Conservation (phyloP, 2,797 vertebrate species). For the Ceyx erithaca region DNA sequence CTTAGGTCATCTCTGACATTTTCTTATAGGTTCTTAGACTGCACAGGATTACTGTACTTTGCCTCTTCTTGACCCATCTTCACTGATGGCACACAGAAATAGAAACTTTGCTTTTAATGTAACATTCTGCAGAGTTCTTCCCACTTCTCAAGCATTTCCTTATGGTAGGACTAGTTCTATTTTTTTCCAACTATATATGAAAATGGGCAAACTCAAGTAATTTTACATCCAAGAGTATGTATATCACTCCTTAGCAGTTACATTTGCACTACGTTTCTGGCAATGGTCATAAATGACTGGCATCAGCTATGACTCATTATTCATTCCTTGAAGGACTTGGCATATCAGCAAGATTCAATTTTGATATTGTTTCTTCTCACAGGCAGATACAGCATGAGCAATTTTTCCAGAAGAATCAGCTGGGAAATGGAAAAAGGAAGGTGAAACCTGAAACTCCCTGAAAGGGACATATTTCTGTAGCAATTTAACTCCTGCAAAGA, state of each 20-base stretch:
- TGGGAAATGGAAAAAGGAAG: background rate
- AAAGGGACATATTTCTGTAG: background rate
- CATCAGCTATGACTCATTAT: background rate
- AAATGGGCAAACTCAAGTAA: background rate
- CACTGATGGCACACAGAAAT: background rate
- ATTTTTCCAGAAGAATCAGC: background rate
- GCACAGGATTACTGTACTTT: background rate
- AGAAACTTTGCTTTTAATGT: background rate
- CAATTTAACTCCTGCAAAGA: background rate
- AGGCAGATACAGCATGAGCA: background rate
- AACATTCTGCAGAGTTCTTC: background rate
- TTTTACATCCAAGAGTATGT: background rate
- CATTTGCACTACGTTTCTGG: conserved; percentile 22
- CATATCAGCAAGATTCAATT: background rate
- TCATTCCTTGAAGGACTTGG: background rate
- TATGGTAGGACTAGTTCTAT: background rate
- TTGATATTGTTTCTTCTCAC: background rate
- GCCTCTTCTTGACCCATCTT: background rate
- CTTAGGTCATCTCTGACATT: background rate
- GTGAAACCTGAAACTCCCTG: background rate
- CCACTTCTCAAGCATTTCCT: background rate
- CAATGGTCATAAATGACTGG: background rate
- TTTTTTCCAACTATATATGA: background rate
- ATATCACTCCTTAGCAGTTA: background rate
- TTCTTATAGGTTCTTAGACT: background rate